Percentiles rank a stretch among this genome's conserved stretches.
Evolutionary conservation across 2,113 vertebrate genomes (phyloP).

Genomic region (Physeter macrocephalus): DNA sequence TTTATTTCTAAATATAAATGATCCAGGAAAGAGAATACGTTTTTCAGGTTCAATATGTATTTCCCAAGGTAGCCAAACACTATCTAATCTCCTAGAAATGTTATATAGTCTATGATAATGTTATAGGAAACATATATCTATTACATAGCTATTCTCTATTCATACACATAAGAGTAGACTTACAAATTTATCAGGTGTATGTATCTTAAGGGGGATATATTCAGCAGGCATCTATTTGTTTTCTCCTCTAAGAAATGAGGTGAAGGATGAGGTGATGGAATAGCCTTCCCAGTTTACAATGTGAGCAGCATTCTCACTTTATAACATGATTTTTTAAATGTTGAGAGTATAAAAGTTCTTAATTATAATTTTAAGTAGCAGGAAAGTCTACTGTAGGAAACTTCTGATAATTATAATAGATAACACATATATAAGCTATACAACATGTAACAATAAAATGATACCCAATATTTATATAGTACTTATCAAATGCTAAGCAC

Average conservation of each 20-base stretch:
- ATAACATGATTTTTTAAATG: conserved; percentile 8
- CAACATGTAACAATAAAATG: neutral
- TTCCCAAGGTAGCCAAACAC: conserved; percentile 6
- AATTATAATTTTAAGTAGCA: conserved; percentile 18
- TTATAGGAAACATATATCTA: neutral
- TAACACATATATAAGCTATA: neutral
- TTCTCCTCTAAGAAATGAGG: conserved; percentile 13
- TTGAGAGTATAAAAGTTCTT: neutral
- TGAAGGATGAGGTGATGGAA: neutral
- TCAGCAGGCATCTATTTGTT: neutral
- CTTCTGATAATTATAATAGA: neutral
- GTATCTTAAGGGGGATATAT: neutral
- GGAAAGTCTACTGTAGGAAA: neutral
- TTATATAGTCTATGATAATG: neutral
- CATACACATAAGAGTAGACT: neutral
- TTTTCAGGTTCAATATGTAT: neutral
- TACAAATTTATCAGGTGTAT: neutral
- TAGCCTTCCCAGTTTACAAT: neutral
- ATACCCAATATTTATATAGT: neutral
- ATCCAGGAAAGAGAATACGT: neutral
- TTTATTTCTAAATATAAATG: conserved; percentile 11
- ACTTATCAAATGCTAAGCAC: neutral
- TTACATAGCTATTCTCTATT: neutral
- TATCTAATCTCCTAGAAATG: conserved; percentile 15
- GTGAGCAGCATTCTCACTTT: neutral